A percentile compares a stretch with the other conserved stretches of the same genome.
These are phyloP conservation scores for Amniataba percoides DNA, from an alignment of 2,797 vertebrate genomes.

Conservation along the genomic window DNA sequence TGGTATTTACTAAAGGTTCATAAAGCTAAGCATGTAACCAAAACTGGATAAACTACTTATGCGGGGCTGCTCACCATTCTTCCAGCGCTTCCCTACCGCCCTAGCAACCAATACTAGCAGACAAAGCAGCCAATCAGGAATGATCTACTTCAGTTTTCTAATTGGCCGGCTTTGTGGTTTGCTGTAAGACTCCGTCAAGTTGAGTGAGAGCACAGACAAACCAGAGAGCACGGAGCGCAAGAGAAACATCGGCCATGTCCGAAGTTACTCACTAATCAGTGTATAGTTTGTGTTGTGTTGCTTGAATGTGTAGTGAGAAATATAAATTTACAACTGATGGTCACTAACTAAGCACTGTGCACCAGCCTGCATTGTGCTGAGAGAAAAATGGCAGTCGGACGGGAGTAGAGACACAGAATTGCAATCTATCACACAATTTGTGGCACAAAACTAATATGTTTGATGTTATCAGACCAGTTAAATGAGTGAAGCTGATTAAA, in stretches of 20 bases:
- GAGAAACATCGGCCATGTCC: not conserved
- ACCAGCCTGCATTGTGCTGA: no score
- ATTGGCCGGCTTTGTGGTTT: not conserved
- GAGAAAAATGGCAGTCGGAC: no score
- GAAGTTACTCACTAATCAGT: no score
- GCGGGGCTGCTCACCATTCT: not conserved
- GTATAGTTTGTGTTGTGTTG: no score
- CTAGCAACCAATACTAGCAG: not conserved
- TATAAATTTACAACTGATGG: no score
- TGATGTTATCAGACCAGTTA: no score
- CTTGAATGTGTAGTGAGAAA: no score
- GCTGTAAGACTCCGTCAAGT: not conserved
- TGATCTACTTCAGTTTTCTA: not conserved
- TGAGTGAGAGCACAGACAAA: no score
- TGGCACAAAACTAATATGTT: no score
- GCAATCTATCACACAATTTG: no score
- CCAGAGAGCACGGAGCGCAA: not conserved
- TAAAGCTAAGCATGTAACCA: not conserved
- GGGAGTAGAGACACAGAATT: no score
- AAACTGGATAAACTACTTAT: not conserved
- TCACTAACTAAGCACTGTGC: no score
- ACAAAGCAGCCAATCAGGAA: constrained; percentile 10
- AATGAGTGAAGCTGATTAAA: constrained; percentile 3
- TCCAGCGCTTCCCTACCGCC: not conserved
- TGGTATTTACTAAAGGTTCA: not conserved